A percentile compares a stretch with the other conserved stretches of the same genome.
phyloP scores from a whole-genome alignment of 1,140 invertebrate species.

The Venturia canescens region DNA sequence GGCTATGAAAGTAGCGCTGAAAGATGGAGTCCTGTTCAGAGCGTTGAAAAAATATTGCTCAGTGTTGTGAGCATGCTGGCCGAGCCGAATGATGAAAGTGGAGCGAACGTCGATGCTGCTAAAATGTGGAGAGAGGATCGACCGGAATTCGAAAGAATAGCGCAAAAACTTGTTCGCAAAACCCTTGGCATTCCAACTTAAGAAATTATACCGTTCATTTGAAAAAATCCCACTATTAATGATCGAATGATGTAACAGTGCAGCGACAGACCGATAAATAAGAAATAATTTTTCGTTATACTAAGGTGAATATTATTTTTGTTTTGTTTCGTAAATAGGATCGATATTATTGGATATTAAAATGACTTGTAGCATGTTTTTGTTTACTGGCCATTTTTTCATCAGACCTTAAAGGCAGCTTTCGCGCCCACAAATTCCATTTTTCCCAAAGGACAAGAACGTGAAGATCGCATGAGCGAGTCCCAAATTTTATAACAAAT shows the following conservation, averaged over 20 bases:
- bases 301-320: slow-evolving; percentile 27
- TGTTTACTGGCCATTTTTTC: too few relatives aligned
- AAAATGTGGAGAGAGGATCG: slow-evolving; percentile 99
- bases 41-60: slow-evolving; percentile 98
- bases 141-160: slow-evolving; percentile 95
- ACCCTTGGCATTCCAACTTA: slow-evolving; percentile 86
- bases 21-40: slow-evolving; percentile 98
- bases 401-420: too few relatives aligned
- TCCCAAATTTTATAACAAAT: too few relatives aligned
- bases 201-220: slow-evolving; percentile 43
- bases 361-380: not conserved
- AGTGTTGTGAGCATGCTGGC: slow-evolving; percentile 99
- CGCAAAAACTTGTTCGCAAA: slow-evolving; percentile 93
- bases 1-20: slow-evolving; percentile 99
- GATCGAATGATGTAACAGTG: not conserved
- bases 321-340: slow-evolving; percentile 20
- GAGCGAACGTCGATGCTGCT: slow-evolving; percentile 99
- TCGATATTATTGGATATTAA: slow-evolving; percentile 24
- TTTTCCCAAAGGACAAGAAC: not conserved
- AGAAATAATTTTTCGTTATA: slow-evolving; percentile 1
- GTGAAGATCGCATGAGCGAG: too few relatives aligned
- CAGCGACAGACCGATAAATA: not conserved
- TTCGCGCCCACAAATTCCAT: not conserved
- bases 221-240: too few relatives aligned
- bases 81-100: slow-evolving; percentile 99